These are phyloP conservation scores for Troilus luridus DNA, from an alignment of 2,888 invertebrate species.

Conservation along the genomic window DNA sequence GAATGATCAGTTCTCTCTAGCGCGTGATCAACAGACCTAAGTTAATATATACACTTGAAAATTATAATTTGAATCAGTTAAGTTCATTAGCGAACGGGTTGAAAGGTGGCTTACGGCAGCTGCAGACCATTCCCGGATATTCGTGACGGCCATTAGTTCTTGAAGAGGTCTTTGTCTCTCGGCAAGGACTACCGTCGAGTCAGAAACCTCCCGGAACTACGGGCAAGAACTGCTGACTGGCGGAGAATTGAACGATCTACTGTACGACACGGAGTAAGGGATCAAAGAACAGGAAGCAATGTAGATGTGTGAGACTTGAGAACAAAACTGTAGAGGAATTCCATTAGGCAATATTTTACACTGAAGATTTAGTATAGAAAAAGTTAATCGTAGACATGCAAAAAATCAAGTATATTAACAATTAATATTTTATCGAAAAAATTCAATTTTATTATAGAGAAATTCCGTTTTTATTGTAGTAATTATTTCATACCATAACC, in stretches of 20 bases:
- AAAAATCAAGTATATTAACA: no score
- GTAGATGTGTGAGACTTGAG: background rate
- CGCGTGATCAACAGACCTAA: no score
- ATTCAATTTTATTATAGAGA: no score
- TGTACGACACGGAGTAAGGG: background rate
- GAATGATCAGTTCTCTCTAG: no score
- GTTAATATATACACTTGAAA: no score
- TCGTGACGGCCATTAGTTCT: slow-evolving; percentile 16
- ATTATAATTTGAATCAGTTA: background rate
- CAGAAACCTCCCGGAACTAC: background rate
- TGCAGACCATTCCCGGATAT: background rate
- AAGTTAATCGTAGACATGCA: no score
- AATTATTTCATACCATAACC: no score
- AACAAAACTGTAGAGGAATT: background rate
- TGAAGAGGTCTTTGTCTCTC: background rate
- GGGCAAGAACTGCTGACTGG: background rate
- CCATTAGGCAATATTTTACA: background rate
- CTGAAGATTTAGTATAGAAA: no score
- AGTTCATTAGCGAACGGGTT: background rate
- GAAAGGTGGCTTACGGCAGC: background rate
- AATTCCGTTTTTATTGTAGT: no score
- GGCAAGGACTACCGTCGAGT: background rate
- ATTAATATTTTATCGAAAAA: no score
- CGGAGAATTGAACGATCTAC: background rate
- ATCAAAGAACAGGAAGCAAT: background rate